Conservation (phyloP, 2,797 vertebrate species). For the Peromyscus melanophrys region DNA sequence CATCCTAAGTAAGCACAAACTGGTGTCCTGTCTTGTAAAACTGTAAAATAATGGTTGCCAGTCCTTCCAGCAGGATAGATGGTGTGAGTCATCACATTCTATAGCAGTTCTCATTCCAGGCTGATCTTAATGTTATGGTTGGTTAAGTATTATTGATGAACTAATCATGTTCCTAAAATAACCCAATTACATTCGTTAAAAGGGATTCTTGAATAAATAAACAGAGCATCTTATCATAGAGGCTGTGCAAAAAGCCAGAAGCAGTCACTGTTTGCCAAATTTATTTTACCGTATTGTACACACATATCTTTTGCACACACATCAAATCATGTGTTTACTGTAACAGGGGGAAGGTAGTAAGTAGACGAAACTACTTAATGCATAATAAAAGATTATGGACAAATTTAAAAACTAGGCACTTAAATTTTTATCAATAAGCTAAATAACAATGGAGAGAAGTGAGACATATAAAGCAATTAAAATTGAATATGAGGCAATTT, state of each 20-base stretch:
- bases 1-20: conserved; percentile 70
- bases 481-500: conserved; percentile 73
- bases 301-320: background rate
- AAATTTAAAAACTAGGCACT: background rate
- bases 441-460: conserved; percentile 68
- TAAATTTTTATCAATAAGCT: background rate
- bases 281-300: background rate
- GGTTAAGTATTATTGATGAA: conserved; percentile 85
- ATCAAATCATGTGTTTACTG: background rate
- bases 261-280: conserved; percentile 26
- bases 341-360: conserved; percentile 43
- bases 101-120: conserved; percentile 48
- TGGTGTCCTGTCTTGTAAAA: conserved; percentile 70
- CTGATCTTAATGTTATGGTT: conserved; percentile 80
- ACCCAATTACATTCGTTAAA: conserved; percentile 73
- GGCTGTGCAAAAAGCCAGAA: background rate
- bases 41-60: conserved; percentile 72
- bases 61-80: conserved; percentile 75
- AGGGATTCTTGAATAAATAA: conserved; percentile 77
- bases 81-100: conserved; percentile 74
- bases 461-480: conserved; percentile 73
- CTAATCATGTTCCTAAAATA: conserved; percentile 82
- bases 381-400: background rate
- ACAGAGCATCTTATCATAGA: conserved; percentile 79
- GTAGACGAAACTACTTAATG: conserved; percentile 18